Evolutionary conservation across 2,797 vertebrate genomes (phyloP), one percentile per base, ranked within the genome.

Genomic region (Crocodylus rhombifer): DNA sequence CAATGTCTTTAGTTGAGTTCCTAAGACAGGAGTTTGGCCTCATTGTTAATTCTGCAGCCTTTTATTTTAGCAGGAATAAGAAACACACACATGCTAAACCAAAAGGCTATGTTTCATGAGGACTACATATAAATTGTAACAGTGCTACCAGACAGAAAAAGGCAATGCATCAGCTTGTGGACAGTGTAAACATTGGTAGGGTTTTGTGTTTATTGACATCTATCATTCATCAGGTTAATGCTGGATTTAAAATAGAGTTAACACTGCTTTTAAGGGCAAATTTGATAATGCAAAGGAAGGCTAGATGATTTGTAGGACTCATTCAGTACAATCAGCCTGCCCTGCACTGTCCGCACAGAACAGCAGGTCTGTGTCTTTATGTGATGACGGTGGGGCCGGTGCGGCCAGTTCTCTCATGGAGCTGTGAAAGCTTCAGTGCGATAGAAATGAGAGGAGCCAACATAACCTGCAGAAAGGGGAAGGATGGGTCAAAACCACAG

Each of bases 371-470:
- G 15, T 89, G 55, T 69, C 28, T 64, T 98, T 98, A 99, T 98
- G 99, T 99, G 97, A 99, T 99, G 93, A 99, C 99, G 2, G 99
- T 99, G 11, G 99, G 99, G 14, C 97, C 98, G 0, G 97, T 97
- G 92, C 99, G 99, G 65, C 99, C 99, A 0, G 99, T 99, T 86
- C 95, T 97, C 92, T 99, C 99, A 0, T 98, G 98, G 55, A 99
- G 98, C 95, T 99, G 98, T 14, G 99, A 99, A 57, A 99, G 97
- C 96, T 99, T 99, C 96, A 99, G 97, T 42, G 99, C 98, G 71
- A 99, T 99, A 95, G 99, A 98, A 62, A 99, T 98, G 87, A 99
- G 98, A 26, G 99, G 99, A 15, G 98, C 99, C 97, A 99, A 65
- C 99, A 99, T 99, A 93, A 99, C 99, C 99, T 99, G 97, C 75